Conservation (phyloP, 2,888 invertebrate species). For the Leucophenga montana region DNA sequence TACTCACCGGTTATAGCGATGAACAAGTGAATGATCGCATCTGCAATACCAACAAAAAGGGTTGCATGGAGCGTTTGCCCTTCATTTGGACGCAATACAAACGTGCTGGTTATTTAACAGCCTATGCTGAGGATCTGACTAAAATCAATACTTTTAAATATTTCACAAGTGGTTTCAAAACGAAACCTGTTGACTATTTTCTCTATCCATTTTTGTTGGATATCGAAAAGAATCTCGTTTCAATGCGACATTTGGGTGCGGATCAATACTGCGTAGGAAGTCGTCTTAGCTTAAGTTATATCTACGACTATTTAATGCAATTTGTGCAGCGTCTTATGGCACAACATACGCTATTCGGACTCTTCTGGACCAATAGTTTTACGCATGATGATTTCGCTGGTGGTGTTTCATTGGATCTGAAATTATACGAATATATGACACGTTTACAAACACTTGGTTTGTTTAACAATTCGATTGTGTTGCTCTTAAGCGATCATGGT, state of each 20-base stretch:
- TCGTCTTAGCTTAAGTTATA: constrained; percentile 76
- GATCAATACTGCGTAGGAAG: constrained; percentile 77
- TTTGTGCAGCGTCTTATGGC: constrained; percentile 77
- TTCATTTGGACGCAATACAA: constrained; percentile 84
- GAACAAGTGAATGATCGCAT: constrained; percentile 41
- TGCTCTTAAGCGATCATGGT: constrained; percentile 85
- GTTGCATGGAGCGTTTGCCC: constrained; percentile 79
- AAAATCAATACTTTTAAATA: constrained; percentile 75
- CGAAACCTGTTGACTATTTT: constrained; percentile 84
- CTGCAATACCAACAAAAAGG: constrained; percentile 73
- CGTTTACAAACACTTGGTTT: constrained; percentile 75
- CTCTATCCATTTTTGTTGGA: constrained; percentile 80
- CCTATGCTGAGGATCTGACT: constrained; percentile 83
- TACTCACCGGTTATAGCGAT: constrained; percentile 78
- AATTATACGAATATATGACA: constrained; percentile 76
- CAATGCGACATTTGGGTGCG: constrained; percentile 12
- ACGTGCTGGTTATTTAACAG: constrained; percentile 80
- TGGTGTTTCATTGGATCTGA: constrained; percentile 78
- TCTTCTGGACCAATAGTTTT: constrained; percentile 83
- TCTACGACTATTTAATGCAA: constrained; percentile 79
- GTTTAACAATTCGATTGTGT: constrained; percentile 78
- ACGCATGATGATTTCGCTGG: constrained; percentile 80
- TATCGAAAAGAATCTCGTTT: constrained; percentile 74
- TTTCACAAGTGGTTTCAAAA: constrained; percentile 79
- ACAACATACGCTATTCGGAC: constrained; percentile 78